Evolutionary conservation across 2,888 invertebrate genomes (phyloP), one percentile per base, ranked within the genome.

Genomic region (Noctua comes): DNA sequence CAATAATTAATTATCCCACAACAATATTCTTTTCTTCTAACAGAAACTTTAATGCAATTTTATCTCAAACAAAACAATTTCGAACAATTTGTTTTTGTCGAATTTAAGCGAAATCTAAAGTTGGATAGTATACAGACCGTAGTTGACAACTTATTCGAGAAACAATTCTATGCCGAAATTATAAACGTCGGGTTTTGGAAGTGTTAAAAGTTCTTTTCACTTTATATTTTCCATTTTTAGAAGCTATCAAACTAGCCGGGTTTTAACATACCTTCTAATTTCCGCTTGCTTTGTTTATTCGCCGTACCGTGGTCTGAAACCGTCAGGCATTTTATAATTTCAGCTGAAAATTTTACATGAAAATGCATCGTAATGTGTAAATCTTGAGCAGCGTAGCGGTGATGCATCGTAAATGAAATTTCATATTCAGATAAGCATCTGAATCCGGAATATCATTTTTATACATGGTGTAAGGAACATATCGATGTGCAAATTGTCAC

Each of bases 21-120:
- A 48, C 72, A 71, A 48, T 73, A 73, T 72, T 74, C 46, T 48
- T 80, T 70, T 77, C 72, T 73, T 62, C 68, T 40, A 76, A 76
- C 66, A 43, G 59, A 84, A 81, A 78, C 65, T 76, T 86, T 54
- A 80, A 84, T 87, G 85, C 70, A 86, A 78, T 86, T 87, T 74
- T 59, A 57, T 48, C 59, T 27, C 27, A 72, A 77, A 80, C 71
- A 76, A 80, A 62, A 68, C 64, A 71, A 69, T 84, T 76, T 77
- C 59, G 31, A 85, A 77, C 66, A 84, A 77, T 72, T 71, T 64
- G 68, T 68, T 77, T 48, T n/a, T n/a, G n/a, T n/a, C 69, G 64
- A 84, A 73, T 77, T 76, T 36, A 68, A 70, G 77, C 13, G 80
- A 73, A 76, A 73, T 64, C 64, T 54, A 46, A 82, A 77, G 83